Evolutionary conservation across 2,797 vertebrate species (phyloP), one percentile per base, ranked within the genome.

Genomic region (Buphagus erythrorhynchus): DNA sequence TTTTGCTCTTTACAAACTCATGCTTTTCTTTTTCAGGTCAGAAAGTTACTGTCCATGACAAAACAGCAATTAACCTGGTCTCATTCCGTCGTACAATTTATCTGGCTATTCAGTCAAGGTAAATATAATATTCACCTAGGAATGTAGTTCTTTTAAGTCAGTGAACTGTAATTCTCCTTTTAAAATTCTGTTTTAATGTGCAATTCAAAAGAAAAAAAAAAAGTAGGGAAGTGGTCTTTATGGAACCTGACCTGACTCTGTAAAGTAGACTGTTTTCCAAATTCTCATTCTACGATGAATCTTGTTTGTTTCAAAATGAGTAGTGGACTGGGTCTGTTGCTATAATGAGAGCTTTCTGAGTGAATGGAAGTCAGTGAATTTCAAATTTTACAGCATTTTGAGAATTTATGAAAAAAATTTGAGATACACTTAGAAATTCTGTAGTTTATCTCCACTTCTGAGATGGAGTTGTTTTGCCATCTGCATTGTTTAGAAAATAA

Each of bases 61-160:
- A 99, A 98, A 99, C 99, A 17, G 99, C 99, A 97, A 98, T 99
- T 97, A 99, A 99, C 97, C 97, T 99, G 90, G 99, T 99, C 11
- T 99, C 99, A 14, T 99, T 99, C 91, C 99, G 99, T 76, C 99
- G 99, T 96, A 99, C 99, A 84, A 99, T 99, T 97, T 99, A 99
- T 98, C 99, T 99, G 40, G 99, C 99, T 90, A 99, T 99, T 93
- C 99, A 99, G 81, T 99, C 99, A 97, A 99, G 99, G 99, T 99
- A 98, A 96, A 40, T 40, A 49, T 21, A 35, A n/a, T 59, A n/a
- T 36, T 28, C 3, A 13, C 13, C 28, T 62, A 9, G 2, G 3
- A 54, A 7, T 67, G 15, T 22, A 61, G 19, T 14, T 75, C 4
- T 40, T 69, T 59, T 83, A 58, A 57, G 33, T 24, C 29, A 6